Evolutionary conservation across 2,113 vertebrate species (phyloP).

Genomic region (Pluvianellus socialis): DNA sequence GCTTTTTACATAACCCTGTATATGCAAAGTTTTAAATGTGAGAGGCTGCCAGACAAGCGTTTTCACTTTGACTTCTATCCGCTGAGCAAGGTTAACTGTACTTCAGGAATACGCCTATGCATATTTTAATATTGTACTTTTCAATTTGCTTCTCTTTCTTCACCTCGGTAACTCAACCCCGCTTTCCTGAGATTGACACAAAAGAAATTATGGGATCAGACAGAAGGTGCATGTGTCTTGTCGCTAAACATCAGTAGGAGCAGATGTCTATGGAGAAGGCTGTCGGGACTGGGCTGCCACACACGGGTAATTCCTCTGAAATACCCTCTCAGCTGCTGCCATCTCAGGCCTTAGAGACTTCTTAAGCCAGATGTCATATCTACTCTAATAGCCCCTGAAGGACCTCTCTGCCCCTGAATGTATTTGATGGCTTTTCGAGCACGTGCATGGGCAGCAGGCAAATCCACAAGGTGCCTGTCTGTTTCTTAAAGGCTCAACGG

Average conservation of each 20-base stretch:
- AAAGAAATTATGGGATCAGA: not conserved
- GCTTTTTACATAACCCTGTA: not conserved
- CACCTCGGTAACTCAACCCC: not conserved
- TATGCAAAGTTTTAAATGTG: not conserved
- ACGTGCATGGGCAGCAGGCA: not conserved
- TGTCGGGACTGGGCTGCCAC: not conserved
- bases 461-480: not conserved
- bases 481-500: not conserved
- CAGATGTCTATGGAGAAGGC: not conserved
- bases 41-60: not conserved
- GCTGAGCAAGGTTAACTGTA: not conserved
- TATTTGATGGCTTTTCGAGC: not conserved
- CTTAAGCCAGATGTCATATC: not conserved
- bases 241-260: not conserved
- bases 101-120: not conserved
- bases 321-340: not conserved
- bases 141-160: not conserved
- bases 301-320: not conserved
- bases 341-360: not conserved
- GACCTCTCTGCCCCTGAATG: not conserved
- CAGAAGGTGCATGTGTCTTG: not conserved
- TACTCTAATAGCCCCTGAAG: not conserved
- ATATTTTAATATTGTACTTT: not conserved
- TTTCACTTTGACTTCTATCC: not conserved
- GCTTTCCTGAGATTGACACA: not conserved